Base-by-base conservation (phyloP, 2,113 vertebrate genomes). In the Lethenteron reissneri region DNA sequence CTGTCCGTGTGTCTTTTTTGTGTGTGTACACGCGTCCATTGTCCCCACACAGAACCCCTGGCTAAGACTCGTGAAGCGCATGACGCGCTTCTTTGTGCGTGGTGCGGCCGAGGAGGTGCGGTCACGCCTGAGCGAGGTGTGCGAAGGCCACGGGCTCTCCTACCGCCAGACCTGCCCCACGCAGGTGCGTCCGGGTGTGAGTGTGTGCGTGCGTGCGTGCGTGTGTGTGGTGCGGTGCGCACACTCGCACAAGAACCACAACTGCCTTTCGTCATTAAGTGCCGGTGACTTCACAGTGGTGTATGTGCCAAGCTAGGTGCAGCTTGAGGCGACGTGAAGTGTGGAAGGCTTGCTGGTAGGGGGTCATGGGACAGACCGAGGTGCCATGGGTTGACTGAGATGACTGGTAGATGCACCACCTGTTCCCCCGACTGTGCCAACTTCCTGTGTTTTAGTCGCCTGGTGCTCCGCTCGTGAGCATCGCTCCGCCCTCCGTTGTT, bases 71-170 rank as follows among this genome's bases (percentile, higher is more conserved):
- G 92, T 96, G 72, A 87, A 86, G 75, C 77, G 94, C 74, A 87
- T 90, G 81, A 97, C 92, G 0, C 84, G 92, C 2, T 97, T 96
- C 83, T 95, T 95, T 79, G 90, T 90, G 41, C 41, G 41, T 41
- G 41, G 41, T 77, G 83, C 85, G 58, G 85, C 85, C 4, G 83
- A 88, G 1, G 77, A 77, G 9, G 88, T 92, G 0, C 85, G 87
- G 19, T 74, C 81, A 1, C 79, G 82, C 64, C 83, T 99, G 62
- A 83, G 83, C 73, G 86, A 90, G 9, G 80, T 80, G 62, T 96
- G 88, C 74, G 84, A 88, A 70, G 80, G 80, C 74, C 75, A 95
- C 81, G 85, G 87, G 0, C 86, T 91, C 14, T 77, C 80, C 14
- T 92, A 85, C 82, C 95, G 89, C 79, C 84, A 86, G 77, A 85